Conservation (phyloP, 2,113 vertebrate species). For the Varanus komodoensis region DNA sequence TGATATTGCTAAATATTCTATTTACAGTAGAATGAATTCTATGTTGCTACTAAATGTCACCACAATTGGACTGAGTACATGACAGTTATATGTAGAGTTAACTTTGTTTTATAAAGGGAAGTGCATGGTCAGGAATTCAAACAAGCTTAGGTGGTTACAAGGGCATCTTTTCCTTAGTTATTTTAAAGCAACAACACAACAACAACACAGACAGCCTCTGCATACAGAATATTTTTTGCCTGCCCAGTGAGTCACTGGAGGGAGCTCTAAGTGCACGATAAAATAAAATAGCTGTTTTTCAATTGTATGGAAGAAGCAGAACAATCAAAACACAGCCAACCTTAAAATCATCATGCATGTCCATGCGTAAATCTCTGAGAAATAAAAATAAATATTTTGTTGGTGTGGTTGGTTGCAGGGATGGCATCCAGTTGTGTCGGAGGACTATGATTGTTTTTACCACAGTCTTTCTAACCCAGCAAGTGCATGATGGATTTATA, state of each 20-base stretch:
- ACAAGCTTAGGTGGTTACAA: background rate
- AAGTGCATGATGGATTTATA: slow-evolving; percentile 34
- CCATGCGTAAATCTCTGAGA: slow-evolving; percentile 24
- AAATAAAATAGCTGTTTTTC: slow-evolving; percentile 54
- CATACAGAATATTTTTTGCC: background rate
- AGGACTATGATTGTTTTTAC: slow-evolving; percentile 57
- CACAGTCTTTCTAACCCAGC: slow-evolving; percentile 19
- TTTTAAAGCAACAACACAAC: background rate
- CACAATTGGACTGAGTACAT: slow-evolving; percentile 41
- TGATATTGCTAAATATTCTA: slow-evolving; percentile 26
- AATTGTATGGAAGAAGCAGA: background rate
- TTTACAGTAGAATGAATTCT: slow-evolving; percentile 12
- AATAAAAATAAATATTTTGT: background rate
- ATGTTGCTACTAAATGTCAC: slow-evolving; percentile 43
- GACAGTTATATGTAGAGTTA: slow-evolving; percentile 6
- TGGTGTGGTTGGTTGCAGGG: no score
- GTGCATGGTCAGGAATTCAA: slow-evolving; percentile 4
- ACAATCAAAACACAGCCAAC: slow-evolving; percentile 29
- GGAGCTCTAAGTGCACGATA: slow-evolving; percentile 75
- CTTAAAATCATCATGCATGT: background rate
- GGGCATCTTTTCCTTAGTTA: background rate
- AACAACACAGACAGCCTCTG: background rate
- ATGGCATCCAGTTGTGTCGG: slow-evolving; percentile 4
- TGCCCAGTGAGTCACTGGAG: slow-evolving; percentile 71
- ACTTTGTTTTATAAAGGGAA: slow-evolving; percentile 33